Evolutionary conservation across 2,797 vertebrate species (phyloP).

Genomic region (Lepidocolaptes lacrymiger): DNA sequence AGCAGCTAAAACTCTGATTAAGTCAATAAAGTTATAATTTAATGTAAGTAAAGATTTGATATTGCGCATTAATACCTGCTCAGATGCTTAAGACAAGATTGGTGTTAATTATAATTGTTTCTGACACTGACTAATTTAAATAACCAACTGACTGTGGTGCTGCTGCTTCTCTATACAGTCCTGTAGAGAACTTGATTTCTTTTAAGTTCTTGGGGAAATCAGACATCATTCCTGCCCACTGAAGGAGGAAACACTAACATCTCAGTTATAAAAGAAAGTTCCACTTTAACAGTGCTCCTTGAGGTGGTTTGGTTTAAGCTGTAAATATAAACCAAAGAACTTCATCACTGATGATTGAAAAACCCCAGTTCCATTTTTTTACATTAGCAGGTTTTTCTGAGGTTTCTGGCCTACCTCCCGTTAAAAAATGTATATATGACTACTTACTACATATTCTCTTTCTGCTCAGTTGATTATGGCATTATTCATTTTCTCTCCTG

Average conservation of each 20-base stretch:
- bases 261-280: not conserved
- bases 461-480: conserved; percentile 19
- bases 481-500: conserved; percentile 32
- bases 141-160: not conserved
- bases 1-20: not conserved
- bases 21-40: not conserved
- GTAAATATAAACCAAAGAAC: not conserved
- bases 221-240: not conserved
- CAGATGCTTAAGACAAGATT: not conserved
- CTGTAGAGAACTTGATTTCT: not conserved
- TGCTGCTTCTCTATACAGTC: not conserved
- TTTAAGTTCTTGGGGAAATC: not conserved
- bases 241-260: not conserved
- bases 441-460: conserved; percentile 25
- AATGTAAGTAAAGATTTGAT: not conserved
- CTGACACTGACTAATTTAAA: not conserved
- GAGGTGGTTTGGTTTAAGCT: not conserved
- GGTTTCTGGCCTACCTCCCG: conserved; percentile 19
- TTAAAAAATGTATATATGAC: not conserved
- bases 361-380: not conserved
- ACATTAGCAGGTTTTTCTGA: not conserved
- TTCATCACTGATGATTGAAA: not conserved
- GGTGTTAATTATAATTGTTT: not conserved
- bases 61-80: not conserved
- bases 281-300: not conserved